Conservation (phyloP, 92 coral and sea anemone species). For the Montipora capitata region DNA sequence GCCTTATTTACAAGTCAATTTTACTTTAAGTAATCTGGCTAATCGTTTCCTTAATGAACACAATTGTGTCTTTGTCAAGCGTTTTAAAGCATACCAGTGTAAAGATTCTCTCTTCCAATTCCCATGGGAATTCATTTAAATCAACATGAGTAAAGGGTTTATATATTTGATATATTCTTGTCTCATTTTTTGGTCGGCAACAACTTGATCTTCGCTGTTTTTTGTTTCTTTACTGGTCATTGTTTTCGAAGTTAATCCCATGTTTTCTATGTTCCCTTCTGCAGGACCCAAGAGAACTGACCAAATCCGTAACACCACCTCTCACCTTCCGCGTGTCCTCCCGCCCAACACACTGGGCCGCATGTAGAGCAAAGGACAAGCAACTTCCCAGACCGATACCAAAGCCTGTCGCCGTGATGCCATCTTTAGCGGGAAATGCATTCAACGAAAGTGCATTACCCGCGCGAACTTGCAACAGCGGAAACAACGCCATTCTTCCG, state of each 20-base stretch:
- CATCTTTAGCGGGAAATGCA: conserved; percentile 44
- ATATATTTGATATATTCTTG: too few species aligned
- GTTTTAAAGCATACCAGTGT: too few species aligned
- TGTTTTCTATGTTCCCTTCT: not conserved
- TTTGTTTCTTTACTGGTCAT: not conserved
- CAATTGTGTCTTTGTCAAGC: too few species aligned
- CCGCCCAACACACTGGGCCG: conserved; percentile 55
- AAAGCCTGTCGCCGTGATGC: conserved; percentile 62
- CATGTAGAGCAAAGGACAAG: conserved; percentile 15
- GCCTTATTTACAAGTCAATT: too few species aligned
- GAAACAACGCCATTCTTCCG: not conserved
- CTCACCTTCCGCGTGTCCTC: conserved; percentile 73
- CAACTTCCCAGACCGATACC: conserved; percentile 74
- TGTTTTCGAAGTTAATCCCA: not conserved
- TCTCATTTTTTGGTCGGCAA: too few species aligned
- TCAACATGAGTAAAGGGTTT: not conserved
- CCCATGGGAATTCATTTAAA: conserved; percentile 30
- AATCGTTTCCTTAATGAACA: too few species aligned
- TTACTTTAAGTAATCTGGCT: too few species aligned
- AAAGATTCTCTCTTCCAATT: conserved; percentile 2
- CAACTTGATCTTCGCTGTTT: not conserved
- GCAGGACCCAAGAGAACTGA: conserved; percentile 70
- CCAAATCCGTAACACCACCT: conserved; percentile 83
- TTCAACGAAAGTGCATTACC: conserved; percentile 17
- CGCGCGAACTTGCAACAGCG: not conserved